phyloP scores from a whole-genome alignment of 2,888 invertebrate genomes.

The Conomelus anceps region DNA sequence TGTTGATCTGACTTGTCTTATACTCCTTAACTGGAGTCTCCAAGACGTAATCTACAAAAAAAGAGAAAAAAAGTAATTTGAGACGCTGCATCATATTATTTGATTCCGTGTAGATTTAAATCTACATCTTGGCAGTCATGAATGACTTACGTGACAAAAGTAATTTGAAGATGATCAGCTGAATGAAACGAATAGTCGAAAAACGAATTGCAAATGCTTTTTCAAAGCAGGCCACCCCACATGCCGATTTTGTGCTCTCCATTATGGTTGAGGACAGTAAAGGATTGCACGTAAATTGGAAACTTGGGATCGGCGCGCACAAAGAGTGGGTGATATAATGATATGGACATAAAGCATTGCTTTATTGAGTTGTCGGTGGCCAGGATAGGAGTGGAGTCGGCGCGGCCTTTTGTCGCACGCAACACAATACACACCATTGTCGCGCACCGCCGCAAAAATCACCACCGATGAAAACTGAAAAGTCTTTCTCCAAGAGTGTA shows the following conservation, averaged over 20 bases:
- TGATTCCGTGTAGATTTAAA: no score
- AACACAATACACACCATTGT: not conserved
- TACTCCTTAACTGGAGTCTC: no score
- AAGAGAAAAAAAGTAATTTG: no score
- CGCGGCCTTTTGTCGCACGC: not conserved
- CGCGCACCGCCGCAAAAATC: not conserved
- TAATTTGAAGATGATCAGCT: not conserved
- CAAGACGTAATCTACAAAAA: no score
- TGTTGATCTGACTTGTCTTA: no score
- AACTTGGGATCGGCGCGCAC: not conserved
- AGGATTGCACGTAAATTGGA: not conserved
- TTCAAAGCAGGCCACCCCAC: not conserved
- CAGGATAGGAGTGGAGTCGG: not conserved
- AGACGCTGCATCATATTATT: no score
- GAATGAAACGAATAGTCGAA: not conserved
- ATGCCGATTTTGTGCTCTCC: not conserved
- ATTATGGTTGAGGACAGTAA: not conserved
- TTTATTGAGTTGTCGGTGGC: not conserved
- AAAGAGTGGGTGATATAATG: not conserved
- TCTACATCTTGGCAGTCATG: not conserved
- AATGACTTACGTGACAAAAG: not conserved
- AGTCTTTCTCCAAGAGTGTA: not conserved
- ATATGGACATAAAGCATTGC: not conserved
- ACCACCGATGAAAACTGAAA: not conserved
- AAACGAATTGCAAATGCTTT: not conserved